Conservation (phyloP, 2,113 vertebrate genomes). For the Ginglymostoma cirratum region DNA sequence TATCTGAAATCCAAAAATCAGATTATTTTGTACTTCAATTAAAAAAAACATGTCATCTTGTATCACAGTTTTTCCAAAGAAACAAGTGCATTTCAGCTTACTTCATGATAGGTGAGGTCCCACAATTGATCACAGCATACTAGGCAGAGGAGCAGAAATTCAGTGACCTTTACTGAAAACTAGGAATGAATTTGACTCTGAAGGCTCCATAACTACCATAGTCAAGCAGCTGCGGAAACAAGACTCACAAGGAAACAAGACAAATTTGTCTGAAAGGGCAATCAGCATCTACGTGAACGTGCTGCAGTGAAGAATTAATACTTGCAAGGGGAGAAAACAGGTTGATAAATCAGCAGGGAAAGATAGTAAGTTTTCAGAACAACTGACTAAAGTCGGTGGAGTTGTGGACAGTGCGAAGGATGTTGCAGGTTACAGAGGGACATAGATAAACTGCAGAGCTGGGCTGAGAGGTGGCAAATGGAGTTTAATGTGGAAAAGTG, state of each 20-base stretch:
- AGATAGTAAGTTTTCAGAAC: not conserved
- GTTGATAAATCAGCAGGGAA: not conserved
- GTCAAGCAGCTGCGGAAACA: not conserved
- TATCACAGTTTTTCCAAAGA: not conserved
- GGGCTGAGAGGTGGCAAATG: too few species aligned
- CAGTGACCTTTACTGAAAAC: not conserved
- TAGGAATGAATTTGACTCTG: not conserved
- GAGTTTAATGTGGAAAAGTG: too few species aligned
- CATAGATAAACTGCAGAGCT: too few species aligned
- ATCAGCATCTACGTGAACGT: not conserved
- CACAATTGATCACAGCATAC: not conserved
- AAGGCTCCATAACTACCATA: not conserved
- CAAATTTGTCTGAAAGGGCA: not conserved
- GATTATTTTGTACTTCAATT: not conserved
- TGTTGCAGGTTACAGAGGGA: too few species aligned
- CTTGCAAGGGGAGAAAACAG: not conserved
- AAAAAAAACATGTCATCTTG: not conserved
- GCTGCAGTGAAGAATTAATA: not conserved
- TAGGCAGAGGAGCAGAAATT: not conserved
- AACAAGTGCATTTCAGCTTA: not conserved
- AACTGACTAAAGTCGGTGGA: too few species aligned
- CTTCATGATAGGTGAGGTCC: not conserved
- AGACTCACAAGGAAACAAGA: not conserved
- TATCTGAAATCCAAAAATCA: conserved; percentile 48
- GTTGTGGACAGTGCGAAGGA: too few species aligned